Base-by-base conservation (phyloP, 2,888 invertebrate species). In the Lasioglossum lativentre region DNA sequence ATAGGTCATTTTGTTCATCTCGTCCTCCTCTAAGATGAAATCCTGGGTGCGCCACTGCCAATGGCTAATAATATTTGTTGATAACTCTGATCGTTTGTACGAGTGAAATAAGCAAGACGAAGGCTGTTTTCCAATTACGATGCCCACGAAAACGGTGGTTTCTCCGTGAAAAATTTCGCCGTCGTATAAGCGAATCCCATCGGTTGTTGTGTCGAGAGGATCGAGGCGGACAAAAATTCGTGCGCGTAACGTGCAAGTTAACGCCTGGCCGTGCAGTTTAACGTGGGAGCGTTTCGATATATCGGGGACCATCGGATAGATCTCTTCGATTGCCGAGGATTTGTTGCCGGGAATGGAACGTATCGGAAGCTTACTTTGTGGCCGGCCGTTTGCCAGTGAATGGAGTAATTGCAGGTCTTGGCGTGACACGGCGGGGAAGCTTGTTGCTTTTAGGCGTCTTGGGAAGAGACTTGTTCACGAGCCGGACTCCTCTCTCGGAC, bases 391-490 rank as follows among this genome's bases (percentile, higher is more conserved):
- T 71, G 70, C 75, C 34, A 63, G 38, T 63, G 83, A 80, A 66
- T 72, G 80, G 75, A 80, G 66, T 75, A 80, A 83, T 83, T 80
- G 75, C 83, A 45, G 74, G 75, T 63, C 71, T 75, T 52, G 40
- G 68, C 79, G 47, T 45, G 68, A 79, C 59, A 79, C 75, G 63
- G 56, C 75, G 56, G 71, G 82, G 75, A 71, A 59, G 73, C 75
- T 74, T 71, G 77, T 78, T 78, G 77, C 77, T 70, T 78, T 75
- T 75, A 40, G 82, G 73, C 70, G 56, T 70, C 79, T 56, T 30
- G 82, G 45, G 34, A 70, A 78, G 40, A 82, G 38, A 63, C 56
- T 70, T 56, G 72, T 73, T 78, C 78, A 30, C 77, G 77, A 40
- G 34, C 47, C 12, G 30, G 45, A 16, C 63, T 23, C 66, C 52